Conservation (phyloP, 2,888 invertebrate genomes). For the Lissonota sp. region DNA sequence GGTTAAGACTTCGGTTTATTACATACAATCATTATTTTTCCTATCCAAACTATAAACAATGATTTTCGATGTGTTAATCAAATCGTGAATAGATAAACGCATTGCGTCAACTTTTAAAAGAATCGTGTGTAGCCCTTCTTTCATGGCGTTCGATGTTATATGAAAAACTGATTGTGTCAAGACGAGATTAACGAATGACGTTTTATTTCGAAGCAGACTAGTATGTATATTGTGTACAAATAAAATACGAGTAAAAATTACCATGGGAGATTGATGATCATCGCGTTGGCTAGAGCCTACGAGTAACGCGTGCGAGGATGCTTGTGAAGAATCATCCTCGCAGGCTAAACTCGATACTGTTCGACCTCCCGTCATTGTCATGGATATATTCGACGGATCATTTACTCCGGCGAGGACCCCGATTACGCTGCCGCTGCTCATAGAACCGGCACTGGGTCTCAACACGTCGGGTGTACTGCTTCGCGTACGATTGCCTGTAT, state of each 20-base stretch:
- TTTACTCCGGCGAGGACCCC: constrained; percentile 84
- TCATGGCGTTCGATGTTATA: too few relatives aligned
- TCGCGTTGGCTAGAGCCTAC: constrained; percentile 83
- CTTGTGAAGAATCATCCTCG: constrained; percentile 48
- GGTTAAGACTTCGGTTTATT: too few relatives aligned
- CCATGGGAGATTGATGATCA: constrained; percentile 87
- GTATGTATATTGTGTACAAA: too few relatives aligned
- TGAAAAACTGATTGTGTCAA: too few relatives aligned
- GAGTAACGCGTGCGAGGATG: constrained; percentile 56
- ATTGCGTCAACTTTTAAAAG: too few relatives aligned
- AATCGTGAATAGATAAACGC: too few relatives aligned
- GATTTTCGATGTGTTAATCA: too few relatives aligned
- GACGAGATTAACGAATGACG: too few relatives aligned
- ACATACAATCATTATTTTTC: too few relatives aligned
- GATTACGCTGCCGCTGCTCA: constrained; percentile 82
- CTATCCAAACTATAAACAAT: too few relatives aligned
- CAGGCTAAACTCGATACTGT: constrained; percentile 54
- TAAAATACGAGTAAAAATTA: constrained; percentile 77
- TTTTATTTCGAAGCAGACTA: too few relatives aligned
- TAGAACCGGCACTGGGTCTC: constrained; percentile 84
- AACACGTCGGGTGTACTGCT: constrained; percentile 87
- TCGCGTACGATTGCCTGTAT: constrained; percentile 84
- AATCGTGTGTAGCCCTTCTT: too few relatives aligned
- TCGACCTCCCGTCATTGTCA: constrained; percentile 41
- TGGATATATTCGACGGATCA: constrained; percentile 59